Evolutionary conservation across 2,888 invertebrate genomes (phyloP).

Genomic region (Ophraella communa): DNA sequence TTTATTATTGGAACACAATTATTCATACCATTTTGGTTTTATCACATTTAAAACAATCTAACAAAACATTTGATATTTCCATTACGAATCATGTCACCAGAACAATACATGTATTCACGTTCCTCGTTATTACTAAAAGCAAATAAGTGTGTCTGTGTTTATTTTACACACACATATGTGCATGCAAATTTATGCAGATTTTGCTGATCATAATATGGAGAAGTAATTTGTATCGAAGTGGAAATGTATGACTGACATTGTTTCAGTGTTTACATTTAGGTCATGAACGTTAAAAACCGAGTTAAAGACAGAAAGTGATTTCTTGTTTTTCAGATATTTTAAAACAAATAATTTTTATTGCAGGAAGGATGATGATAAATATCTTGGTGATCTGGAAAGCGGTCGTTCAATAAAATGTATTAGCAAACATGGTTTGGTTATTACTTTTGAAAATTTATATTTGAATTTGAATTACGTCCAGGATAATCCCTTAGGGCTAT

Average conservation of each 20-base stretch:
- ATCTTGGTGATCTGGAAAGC: too few species aligned
- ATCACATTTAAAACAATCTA: neutral
- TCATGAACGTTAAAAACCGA: neutral
- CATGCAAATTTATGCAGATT: constrained; percentile 14
- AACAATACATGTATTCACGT: neutral
- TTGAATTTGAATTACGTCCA: too few species aligned
- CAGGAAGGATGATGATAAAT: neutral
- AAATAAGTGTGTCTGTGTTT: neutral
- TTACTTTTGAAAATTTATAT: too few species aligned
- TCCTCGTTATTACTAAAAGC: neutral
- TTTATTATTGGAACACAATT: too few species aligned
- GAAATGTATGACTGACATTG: neutral
- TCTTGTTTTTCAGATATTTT: neutral
- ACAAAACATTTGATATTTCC: neutral
- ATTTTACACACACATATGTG: constrained; percentile 8
- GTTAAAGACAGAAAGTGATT: neutral
- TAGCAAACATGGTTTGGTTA: too few species aligned
- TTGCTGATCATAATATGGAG: constrained; percentile 4
- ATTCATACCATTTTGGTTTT: neutral
- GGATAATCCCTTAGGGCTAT: too few species aligned
- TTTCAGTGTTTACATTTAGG: constrained; percentile 5
- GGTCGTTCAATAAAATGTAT: too few species aligned
- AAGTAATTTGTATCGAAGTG: neutral
- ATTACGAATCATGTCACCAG: neutral
- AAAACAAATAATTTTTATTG: neutral